Base-by-base conservation (phyloP, 2,113 vertebrate genomes). In the Tachuris rubrigastra region DNA sequence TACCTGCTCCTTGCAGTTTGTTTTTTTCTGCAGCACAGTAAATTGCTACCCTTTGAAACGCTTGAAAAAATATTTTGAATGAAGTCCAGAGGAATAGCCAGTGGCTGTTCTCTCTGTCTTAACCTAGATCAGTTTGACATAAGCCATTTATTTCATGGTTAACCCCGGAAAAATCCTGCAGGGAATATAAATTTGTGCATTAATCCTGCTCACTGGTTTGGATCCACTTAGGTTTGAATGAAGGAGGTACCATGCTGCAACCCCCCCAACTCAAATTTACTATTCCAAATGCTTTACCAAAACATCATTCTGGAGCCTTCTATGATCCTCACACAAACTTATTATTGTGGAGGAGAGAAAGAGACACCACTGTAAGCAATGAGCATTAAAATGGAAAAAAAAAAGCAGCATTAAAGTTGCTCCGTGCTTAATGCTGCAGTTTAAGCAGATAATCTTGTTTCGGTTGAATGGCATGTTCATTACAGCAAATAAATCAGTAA, bases 361-460 rank as follows among this genome's bases (percentile, higher is more conserved):
- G 69, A 67, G 87, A 74, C 87, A 89, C 25, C 35, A 47, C 90
- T 47, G 7, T 52, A 86, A 96, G 77, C 46, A 75, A 88, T 20
- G 73, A 94, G 76, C 81, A 44, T 33, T 79, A 80, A 88, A 91
- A 81, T 10, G 53, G 72, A 89, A 91, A 62, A 74, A 62, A 74
- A 76, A 95, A 94, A 84, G 87, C 87, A 71, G 85, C 79, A 90
- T 85, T 96, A 89, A 93, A 91, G 91, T 81, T 55, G 52, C 87
- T 91, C 75, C 0, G 1, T 55, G 84, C 85, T 86, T 96, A 96
- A 96, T 78, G 67, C 75, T 25, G 82, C 1, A 2, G 58, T 97
- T 94, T 95, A 95, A 93, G 93, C 82, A 91, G 92, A 89, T 96
- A 96, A 95, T 96, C 89, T 96, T 68, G 90, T 94, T 96, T 90